A percentile compares a stretch with the other conserved stretches of the same genome.
phyloP scores from a whole-genome alignment of 2,797 vertebrate species.

The Characodon lateralis region DNA sequence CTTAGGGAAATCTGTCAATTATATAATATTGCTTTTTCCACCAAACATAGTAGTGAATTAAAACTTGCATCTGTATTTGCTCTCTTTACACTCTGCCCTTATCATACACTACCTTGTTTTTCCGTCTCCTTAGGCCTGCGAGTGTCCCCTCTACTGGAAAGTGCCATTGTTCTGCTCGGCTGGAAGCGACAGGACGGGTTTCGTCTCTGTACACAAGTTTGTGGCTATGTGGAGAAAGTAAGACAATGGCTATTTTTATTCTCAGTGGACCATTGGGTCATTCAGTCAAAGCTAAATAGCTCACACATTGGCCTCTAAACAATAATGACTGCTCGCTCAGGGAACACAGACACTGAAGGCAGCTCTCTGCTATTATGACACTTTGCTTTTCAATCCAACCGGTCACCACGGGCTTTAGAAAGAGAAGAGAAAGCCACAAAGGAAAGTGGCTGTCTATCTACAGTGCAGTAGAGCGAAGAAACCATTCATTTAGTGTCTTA shows the following conservation, averaged over 20 bases:
- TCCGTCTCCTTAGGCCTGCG: constrained; percentile 85
- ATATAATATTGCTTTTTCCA: constrained; percentile 44
- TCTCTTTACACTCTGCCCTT: background rate
- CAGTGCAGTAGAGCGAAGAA: constrained; percentile 38
- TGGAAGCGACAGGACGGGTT: constrained; percentile 93
- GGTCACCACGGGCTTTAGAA: constrained; percentile 28
- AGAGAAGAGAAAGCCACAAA: constrained; percentile 14
- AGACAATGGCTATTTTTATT: constrained; percentile 78
- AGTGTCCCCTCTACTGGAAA: constrained; percentile 97
- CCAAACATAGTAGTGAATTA: constrained; percentile 16
- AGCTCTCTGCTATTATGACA: constrained; percentile 27
- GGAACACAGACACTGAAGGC: constrained; percentile 32
- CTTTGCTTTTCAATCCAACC: constrained; percentile 44
- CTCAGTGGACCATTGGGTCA: constrained; percentile 30
- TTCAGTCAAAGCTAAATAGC: constrained; percentile 35
- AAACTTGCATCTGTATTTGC: constrained; percentile 2
- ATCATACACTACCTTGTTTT: constrained; percentile 18
- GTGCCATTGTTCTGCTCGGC: constrained; percentile 91
- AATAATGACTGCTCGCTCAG: constrained; percentile 44
- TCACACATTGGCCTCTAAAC: constrained; percentile 42
- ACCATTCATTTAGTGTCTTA: constrained; percentile 49
- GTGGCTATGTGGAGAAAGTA: constrained; percentile 98
- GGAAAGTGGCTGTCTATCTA: constrained; percentile 2
- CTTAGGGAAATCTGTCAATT: constrained; percentile 54
- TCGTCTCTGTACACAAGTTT: constrained; percentile 95